Base-by-base conservation (phyloP, 2,797 vertebrate genomes). In the Vireo griseus region DNA sequence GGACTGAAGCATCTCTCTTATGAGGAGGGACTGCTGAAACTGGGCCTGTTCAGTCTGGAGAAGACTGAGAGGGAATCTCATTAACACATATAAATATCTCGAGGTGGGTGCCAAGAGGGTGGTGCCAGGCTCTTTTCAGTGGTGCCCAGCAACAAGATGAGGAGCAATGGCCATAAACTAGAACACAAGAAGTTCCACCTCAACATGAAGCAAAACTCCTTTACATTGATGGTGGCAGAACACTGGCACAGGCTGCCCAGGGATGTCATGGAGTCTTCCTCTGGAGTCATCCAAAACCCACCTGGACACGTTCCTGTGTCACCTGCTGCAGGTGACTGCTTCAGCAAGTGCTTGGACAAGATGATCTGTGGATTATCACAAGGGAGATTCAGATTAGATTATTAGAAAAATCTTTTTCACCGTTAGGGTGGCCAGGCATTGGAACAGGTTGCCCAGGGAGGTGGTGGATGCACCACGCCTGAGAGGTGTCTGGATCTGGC, bases 401-500 rank as follows among this genome's bases (percentile, higher is more conserved):
- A 22, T 24, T 4, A 31, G 25, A 14, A 31, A 39, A 69, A 25
- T 31, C 20, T 40, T 20, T 31, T 39, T 19, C 72, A 19, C 25
- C 3, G 0, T 62, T 37, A 9, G 1, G 1, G 51, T 8, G 39
- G 14, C 29, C 50, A 63, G 35, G 17, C 44, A 26, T 3, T 8
- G n/a, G 14, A 35, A 51, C 0, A 16, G 4, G 20, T 2, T 26
- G 20, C 17, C 24, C 10, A 39, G 5, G 20, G 17, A 26, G 5
- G 5, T 3, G 37, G 7, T 6, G 33, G 12, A 65, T 21, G 10
- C 44, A 28, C 15, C 5, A 2, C 0, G 20, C 6, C 19, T 11
- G 0, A 29, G 4, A 22, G 11, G 16, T 1, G 15, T 11, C 18
- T 24, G 31, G 16, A 22, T 17, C 17, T 45, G 57, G 31, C 0